Evolutionary conservation across 2,888 invertebrate genomes (phyloP).

Genomic region (Orchesellides sinensis): DNA sequence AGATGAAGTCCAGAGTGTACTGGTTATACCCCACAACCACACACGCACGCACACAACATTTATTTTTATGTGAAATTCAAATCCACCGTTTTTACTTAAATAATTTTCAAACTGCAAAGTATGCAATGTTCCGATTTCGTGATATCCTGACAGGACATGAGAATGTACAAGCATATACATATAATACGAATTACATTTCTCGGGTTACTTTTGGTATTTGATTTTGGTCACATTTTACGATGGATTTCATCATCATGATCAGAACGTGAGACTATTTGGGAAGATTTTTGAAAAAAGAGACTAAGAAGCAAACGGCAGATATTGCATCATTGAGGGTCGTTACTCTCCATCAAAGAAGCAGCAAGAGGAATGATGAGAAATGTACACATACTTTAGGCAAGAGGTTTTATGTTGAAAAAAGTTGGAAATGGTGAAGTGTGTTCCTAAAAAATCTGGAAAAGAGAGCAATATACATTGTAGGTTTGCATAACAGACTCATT

Average conservation of each 20-base stretch:
- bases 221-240: constrained; percentile 14
- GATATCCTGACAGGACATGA: no score
- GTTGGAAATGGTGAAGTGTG: background rate
- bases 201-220: background rate
- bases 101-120: no score
- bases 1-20: constrained; percentile 3
- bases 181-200: no score
- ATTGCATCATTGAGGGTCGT: constrained; percentile 1
- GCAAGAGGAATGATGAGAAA: background rate
- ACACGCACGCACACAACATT: no score
- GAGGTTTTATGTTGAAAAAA: background rate
- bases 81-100: no score
- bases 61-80: no score
- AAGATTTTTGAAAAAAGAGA: background rate
- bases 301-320: background rate
- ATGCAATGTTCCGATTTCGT: no score
- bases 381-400: background rate
- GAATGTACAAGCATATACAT: no score
- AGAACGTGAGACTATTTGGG: background rate
- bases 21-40: no score
- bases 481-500: no score
- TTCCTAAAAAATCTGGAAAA: background rate
- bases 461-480: background rate
- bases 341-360: constrained; percentile 6
- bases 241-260: background rate